Percentiles rank a stretch among this genome's conserved stretches.
Evolutionary conservation across 2,113 vertebrate species (phyloP).

Genomic region (Chiloscyllium plagiosum): DNA sequence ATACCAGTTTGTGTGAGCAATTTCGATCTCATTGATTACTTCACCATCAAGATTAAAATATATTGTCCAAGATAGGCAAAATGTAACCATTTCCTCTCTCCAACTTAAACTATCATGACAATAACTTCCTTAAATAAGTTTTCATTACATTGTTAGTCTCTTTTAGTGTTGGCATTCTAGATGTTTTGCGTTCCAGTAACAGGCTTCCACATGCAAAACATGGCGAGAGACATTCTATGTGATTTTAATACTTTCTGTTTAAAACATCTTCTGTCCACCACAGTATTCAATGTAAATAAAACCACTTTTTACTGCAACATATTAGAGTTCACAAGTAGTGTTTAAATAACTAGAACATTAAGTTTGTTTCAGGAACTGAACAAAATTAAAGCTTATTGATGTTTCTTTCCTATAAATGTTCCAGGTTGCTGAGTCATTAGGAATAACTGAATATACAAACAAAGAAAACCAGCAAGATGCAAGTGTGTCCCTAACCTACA

Average conservation of each 20-base stretch:
- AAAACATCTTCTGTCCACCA: neutral
- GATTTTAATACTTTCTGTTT: neutral
- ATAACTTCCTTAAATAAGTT: neutral
- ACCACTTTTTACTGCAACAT: neutral
- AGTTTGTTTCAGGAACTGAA: neutral
- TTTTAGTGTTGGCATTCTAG: neutral
- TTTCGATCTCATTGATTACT: neutral
- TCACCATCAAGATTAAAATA: neutral
- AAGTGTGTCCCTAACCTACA: neutral
- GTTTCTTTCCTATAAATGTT: neutral
- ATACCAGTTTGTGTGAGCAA: neutral
- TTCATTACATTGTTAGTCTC: neutral
- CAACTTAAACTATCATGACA: neutral
- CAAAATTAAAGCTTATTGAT: neutral
- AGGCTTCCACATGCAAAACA: neutral
- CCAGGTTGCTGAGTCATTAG: conserved; percentile 63
- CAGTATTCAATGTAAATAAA: neutral
- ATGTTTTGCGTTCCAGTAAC: neutral
- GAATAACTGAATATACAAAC: conserved; percentile 51
- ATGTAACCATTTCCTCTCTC: neutral
- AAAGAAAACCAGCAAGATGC: conserved; percentile 32
- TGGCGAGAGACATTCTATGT: neutral
- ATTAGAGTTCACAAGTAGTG: neutral
- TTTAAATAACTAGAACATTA: neutral
- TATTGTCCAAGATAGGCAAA: neutral